Conservation (phyloP, 2,797 vertebrate genomes). For the Coendou prehensilis region DNA sequence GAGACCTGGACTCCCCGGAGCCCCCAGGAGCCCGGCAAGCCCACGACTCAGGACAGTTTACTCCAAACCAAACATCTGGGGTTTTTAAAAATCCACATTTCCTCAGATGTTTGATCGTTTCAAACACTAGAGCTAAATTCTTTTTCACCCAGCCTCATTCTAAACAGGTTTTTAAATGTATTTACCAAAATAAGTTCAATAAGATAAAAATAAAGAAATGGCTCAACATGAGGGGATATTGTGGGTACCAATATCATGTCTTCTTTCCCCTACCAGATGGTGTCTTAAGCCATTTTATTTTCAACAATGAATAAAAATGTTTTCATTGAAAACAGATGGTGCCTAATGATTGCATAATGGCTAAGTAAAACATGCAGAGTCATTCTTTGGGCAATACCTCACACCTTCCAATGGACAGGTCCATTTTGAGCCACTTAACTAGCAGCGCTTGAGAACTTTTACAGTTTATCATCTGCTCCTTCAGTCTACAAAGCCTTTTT, state of each 20-base stretch:
- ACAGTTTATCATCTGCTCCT: background rate
- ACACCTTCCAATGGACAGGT: background rate
- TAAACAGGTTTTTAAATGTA: background rate
- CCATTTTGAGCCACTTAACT: background rate
- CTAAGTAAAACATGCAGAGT: background rate
- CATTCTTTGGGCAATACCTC: background rate
- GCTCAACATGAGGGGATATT: background rate
- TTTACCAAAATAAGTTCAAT: background rate
- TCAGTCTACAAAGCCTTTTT: background rate
- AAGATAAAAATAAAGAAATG: background rate
- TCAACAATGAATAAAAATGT: background rate
- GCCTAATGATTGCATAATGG: background rate
- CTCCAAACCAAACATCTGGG: background rate
- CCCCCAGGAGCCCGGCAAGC: background rate
- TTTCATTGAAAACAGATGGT: background rate
- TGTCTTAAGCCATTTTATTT: background rate
- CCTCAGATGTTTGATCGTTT: conserved; percentile 1
- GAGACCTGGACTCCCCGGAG: background rate
- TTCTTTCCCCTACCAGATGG: background rate
- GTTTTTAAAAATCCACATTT: background rate
- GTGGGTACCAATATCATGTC: fast-evolving
- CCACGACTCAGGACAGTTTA: fast-evolving
- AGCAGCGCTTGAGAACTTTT: background rate
- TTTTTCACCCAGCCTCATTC: background rate
- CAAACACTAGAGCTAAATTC: background rate